Conservation (phyloP, 2,888 invertebrate species). For the Cerastis rubricosa region DNA sequence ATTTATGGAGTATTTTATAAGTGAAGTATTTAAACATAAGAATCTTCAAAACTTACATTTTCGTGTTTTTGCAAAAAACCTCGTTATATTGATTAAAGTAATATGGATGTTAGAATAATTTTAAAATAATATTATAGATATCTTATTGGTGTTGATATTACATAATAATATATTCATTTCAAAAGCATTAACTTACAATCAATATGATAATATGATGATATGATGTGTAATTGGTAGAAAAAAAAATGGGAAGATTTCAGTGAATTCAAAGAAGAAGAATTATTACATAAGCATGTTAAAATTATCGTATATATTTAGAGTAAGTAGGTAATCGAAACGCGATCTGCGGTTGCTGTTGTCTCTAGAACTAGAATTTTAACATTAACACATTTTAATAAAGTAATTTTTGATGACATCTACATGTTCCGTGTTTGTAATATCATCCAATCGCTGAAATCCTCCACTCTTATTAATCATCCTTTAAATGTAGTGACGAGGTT, state of each 20-base stretch:
- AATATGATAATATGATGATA: conserved; percentile 38
- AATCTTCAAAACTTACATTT: conserved; percentile 36
- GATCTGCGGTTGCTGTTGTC: conserved; percentile 36
- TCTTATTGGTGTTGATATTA: conserved; percentile 51
- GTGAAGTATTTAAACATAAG: conserved; percentile 56
- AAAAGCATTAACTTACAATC: conserved; percentile 45
- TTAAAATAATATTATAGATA: conserved; percentile 52
- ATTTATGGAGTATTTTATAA: conserved; percentile 59
- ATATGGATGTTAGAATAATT: conserved; percentile 63
- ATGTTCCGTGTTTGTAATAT: conserved; percentile 55
- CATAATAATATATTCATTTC: conserved; percentile 37
- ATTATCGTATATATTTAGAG: conserved; percentile 57
- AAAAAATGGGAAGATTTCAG: conserved; percentile 60
- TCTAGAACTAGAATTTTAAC: conserved; percentile 48
- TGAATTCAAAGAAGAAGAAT: conserved; percentile 23
- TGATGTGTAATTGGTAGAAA: conserved; percentile 48
- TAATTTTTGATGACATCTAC: conserved; percentile 49
- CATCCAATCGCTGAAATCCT: conserved; percentile 57
- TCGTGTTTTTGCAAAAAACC: conserved; percentile 59
- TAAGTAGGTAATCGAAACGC: conserved; percentile 48
- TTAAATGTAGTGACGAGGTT: conserved; percentile 59
- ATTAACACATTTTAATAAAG: conserved; percentile 39
- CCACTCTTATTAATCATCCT: conserved; percentile 37
- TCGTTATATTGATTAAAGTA: conserved; percentile 58
- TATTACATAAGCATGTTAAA: conserved; percentile 37